A percentile compares a stretch with the other conserved stretches of the same genome.
These are phyloP conservation scores for honey bee (Apis mellifera) DNA, from an alignment of 1,140 invertebrate genomes.

Conservation along the genomic window DNA sequence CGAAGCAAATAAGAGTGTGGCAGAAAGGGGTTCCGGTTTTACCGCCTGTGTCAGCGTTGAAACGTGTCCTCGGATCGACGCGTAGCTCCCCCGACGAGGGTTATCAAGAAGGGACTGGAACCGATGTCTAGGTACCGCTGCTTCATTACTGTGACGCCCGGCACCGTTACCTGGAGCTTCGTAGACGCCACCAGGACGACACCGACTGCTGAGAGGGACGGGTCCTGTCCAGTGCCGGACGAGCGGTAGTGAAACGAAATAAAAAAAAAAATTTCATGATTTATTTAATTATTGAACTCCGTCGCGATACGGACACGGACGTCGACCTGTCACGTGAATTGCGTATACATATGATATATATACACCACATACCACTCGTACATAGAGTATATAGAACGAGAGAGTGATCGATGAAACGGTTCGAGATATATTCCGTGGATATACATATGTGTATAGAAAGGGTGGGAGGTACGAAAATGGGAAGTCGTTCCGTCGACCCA, in stretches of 20 bases:
- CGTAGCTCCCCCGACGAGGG: conserved; percentile 94
- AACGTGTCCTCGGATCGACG: conserved; percentile 88
- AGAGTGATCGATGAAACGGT: conserved; percentile 39
- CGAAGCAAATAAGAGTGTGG: conserved; percentile 92
- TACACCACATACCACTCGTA: conserved; percentile 14
- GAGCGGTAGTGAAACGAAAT: conserved; percentile 68
- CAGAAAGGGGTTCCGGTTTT: conserved; percentile 91
- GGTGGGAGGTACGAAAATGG: conserved; percentile 6
- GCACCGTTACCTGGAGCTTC: conserved; percentile 73
- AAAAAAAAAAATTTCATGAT: conserved; percentile 14
- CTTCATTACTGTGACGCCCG: conserved; percentile 77
- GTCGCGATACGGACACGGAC: conserved; percentile 27
- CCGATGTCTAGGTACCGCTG: conserved; percentile 88
- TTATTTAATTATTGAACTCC: background rate
- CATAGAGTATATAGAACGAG: conserved; percentile 17
- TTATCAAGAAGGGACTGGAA: conserved; percentile 95
- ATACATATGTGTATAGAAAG: background rate
- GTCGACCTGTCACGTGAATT: conserved; percentile 31
- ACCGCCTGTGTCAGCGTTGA: conserved; percentile 90
- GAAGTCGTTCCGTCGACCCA: conserved; percentile 21
- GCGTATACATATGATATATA: conserved; percentile 31
- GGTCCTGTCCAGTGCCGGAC: conserved; percentile 65
- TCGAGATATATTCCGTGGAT: conserved; percentile 18
- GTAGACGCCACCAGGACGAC: conserved; percentile 72
- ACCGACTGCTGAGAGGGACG: conserved; percentile 65